Conservation (phyloP, 37 sponge, comb jelly and placozoan genomes). For the Tethya wilhelma region DNA sequence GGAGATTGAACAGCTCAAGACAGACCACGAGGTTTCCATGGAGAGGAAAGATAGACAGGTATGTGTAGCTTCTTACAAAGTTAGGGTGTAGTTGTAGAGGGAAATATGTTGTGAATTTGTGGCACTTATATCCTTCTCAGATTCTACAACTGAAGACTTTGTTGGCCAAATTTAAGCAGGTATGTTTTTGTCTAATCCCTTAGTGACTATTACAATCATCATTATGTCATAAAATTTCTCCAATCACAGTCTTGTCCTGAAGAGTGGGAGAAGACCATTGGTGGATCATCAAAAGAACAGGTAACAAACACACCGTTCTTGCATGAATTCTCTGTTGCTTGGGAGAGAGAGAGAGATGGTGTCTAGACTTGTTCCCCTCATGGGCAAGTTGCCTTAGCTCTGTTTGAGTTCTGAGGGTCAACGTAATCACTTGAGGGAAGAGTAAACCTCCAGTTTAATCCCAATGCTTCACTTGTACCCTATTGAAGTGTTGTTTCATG, state of each 20-base stretch:
- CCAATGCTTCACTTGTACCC: no score
- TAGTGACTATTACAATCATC: background rate
- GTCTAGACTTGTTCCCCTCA: no score
- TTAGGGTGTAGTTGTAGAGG: background rate
- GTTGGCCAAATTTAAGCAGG: constrained; percentile 69
- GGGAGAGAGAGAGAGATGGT: no score
- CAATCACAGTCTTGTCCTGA: constrained; percentile 52
- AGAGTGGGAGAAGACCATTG: constrained; percentile 68
- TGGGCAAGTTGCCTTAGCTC: no score
- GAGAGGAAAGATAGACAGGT: constrained; percentile 66
- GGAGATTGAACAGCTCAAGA: constrained; percentile 58
- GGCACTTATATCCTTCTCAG: constrained; percentile 1
- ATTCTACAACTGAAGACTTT: constrained; percentile 63
- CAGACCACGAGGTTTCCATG: constrained; percentile 53
- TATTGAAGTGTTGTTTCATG: no score
- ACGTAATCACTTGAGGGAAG: no score
- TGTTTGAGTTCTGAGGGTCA: no score
- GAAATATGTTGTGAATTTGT: background rate
- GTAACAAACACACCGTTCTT: no score
- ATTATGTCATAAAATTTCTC: background rate
- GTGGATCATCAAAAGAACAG: no score
- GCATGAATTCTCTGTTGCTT: no score
- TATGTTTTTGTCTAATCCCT: constrained; percentile 1
- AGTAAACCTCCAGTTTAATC: no score
- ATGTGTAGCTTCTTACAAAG: background rate